Evolutionary conservation across 35 echinoderm and acorn worm genomes (phyloP).

Genomic region (Stichopus chloronotus): DNA sequence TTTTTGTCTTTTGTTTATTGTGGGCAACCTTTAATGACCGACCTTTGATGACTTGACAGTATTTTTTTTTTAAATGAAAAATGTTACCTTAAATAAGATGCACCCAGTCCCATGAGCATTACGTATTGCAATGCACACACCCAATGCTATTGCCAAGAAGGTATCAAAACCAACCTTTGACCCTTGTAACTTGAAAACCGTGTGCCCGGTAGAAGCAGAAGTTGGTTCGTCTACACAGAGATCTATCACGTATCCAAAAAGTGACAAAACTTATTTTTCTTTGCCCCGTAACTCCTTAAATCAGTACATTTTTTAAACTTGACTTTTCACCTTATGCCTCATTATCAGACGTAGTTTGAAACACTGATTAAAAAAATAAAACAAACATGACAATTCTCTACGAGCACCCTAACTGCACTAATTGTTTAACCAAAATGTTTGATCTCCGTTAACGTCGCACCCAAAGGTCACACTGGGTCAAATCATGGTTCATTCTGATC

Average conservation of each 20-base stretch:
- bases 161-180: neutral
- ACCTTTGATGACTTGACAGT: slow-evolving; percentile 29
- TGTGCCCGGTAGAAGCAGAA: neutral
- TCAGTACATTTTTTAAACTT: slow-evolving; percentile 14
- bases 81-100: neutral
- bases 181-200: slow-evolving; percentile 24
- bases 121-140: neutral
- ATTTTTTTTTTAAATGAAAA: neutral
- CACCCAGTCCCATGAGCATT: slow-evolving; percentile 8
- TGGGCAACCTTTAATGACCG: neutral
- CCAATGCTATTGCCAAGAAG: slow-evolving; percentile 11
- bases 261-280: neutral
- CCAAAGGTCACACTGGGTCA: neutral
- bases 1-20: neutral
- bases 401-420: neutral
- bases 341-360: neutral
- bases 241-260: neutral
- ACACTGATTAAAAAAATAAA: neutral
- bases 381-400: neutral
- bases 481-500: neutral
- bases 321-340: slow-evolving; percentile 12
- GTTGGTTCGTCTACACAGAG: neutral
- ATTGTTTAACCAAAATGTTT: slow-evolving; percentile 2
- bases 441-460: neutral
- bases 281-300: slow-evolving; percentile 8